Conservation (phyloP, 2,113 vertebrate genomes). For the Mugil cephalus region DNA sequence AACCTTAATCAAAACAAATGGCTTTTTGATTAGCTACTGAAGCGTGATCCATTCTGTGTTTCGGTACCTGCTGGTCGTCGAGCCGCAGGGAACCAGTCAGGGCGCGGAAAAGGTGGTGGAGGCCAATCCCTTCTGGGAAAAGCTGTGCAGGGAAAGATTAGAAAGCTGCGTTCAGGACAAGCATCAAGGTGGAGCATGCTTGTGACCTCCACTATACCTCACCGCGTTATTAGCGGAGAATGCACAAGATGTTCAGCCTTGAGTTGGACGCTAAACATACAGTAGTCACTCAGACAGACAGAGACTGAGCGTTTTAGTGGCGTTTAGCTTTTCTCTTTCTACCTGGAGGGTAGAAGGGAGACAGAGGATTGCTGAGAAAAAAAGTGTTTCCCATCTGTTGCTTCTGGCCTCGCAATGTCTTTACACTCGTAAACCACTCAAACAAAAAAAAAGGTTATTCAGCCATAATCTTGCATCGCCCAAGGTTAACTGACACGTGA, state of each 20-base stretch:
- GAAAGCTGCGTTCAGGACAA: constrained; percentile 68
- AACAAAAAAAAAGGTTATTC: background rate
- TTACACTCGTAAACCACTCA: background rate
- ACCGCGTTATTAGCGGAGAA: constrained; percentile 45
- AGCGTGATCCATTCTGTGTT: constrained; percentile 3
- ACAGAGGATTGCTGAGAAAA: constrained; percentile 4
- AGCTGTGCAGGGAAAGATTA: constrained; percentile 78
- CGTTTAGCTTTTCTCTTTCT: background rate
- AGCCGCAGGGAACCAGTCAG: constrained; percentile 81
- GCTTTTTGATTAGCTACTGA: background rate
- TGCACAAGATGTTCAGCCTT: constrained; percentile 67
- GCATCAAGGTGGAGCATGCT: constrained; percentile 46
- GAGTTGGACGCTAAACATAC: constrained; percentile 54
- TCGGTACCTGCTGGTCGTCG: constrained; percentile 84
- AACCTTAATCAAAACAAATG: background rate
- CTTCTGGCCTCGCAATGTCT: constrained; percentile 4
- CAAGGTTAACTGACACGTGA: constrained; percentile 12
- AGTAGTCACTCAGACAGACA: constrained; percentile 31
- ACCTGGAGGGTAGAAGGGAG: constrained; percentile 14
- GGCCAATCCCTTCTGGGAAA: constrained; percentile 84
- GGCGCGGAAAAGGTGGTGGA: constrained; percentile 70
- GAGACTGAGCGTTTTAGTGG: constrained; percentile 27
- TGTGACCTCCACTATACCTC: constrained; percentile 66
- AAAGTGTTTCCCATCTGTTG: constrained; percentile 22
- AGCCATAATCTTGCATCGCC: background rate